Evolutionary conservation across 2,888 invertebrate genomes (phyloP), one percentile per base, ranked within the genome.

Genomic region (Philonicus albiceps): DNA sequence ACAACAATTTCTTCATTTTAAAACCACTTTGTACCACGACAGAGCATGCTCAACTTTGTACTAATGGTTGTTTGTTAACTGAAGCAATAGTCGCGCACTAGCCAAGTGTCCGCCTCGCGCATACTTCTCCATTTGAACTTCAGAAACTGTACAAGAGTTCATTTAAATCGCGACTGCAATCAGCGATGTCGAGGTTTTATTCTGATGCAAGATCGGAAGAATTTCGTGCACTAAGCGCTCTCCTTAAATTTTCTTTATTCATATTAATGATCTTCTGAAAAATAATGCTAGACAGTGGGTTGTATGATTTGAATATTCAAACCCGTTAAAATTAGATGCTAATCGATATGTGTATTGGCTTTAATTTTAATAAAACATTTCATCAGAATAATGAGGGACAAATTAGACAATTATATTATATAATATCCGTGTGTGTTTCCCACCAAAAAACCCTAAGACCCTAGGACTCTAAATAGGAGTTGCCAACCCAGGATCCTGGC

Each of bases 111-210:
- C 76, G 76, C 37, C 19, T 37, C 40, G 76, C 75, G 37, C n/a
- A 37, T 76, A 76, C 34, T 76, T 76, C 76, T n/a, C 22, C 76
- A 22, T 76, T 40, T 76, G 40, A 76, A 76, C 76, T 76, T 76
- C 37, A 37, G 37, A 76, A 76, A 40, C 76, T 76, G 37, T 19
- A 34, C 76, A 76, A 76, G 76, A 76, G 76, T 76, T 76, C 76
- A 76, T 76, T 76, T 76, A 34, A 76, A 76, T 76, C 76, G 37
- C 34, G 53, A 80, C 43, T 80, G 80, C 80, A 80, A 80, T 80
- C 80, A 31, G 31, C 30, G 49, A 31, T 16, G 16, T 53, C 30
- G 80, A 7, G 55, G 80, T 80, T 80, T 80, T 80, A 78, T 43
- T 78, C 43, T 43, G 13, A 49, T n/a, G 49, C 80, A 53, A 80